Base-by-base conservation (phyloP, 2,888 invertebrate species). In the Flabesymbios commensalis region DNA sequence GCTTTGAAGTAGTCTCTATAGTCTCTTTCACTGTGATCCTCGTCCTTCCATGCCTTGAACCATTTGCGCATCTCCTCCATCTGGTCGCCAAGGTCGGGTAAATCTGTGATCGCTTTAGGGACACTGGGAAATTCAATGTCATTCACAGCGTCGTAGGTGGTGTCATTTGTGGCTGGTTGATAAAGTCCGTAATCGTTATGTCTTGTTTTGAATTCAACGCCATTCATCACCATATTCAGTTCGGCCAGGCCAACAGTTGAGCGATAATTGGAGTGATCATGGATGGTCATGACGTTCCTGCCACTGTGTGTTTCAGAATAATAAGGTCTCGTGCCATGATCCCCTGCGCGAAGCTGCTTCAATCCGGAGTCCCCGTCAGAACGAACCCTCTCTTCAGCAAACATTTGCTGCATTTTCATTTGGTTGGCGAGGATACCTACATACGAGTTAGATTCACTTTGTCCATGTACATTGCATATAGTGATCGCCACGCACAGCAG, bases 1-100 rank as follows among this genome's bases (percentile, higher is more conserved):
- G 77, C 72, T 52, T 74, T 75, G 64, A 78, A 77, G 64, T 75
- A 78, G 10, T 68, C 65, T 31, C 65, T 56, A 65, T 75, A 78
- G 55, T 76, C 72, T 48, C 73, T 52, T 14, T 61, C 61, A 0
- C 62, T 53, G 14, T 56, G 52, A 57, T 77, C 64, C 45, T 76
- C 75, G 10, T 70, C 59, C 42, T 67, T 66, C 68, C 73, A 78
- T 1, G 78, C 78, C 56, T 72, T 72, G 63, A 77, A 78, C 64
- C 74, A 78, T 45, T 73, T 64, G 10, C 71, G 64, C 76, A 78
- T 73, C 59, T 78, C 78, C 19, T 32, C 3, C 7, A 45, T n/a
- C 48, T 48, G 57, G 3, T 49, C 48, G 10, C 4, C 22, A 73
- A 74, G 74, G n/a, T n/a, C n/a, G n/a, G n/a, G n/a, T n/a, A n/a